These are phyloP conservation scores for Nemurella pictetii DNA, from an alignment of 2,888 invertebrate genomes.

Conservation along the genomic window DNA sequence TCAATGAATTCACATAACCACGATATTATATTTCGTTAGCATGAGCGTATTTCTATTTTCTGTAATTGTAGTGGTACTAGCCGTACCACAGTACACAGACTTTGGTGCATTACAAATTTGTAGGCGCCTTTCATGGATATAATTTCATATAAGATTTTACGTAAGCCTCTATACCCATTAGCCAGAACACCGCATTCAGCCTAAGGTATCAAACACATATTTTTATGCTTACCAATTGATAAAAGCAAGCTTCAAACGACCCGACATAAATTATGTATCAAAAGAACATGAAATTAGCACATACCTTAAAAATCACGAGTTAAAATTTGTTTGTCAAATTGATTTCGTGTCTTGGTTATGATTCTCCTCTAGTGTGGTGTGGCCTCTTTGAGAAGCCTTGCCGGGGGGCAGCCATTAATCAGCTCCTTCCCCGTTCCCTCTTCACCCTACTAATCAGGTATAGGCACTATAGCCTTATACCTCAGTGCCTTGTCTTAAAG, in stretches of 20 bases:
- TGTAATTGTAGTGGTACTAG: no score
- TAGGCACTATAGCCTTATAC: not conserved
- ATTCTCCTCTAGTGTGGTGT: not conserved
- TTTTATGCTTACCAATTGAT: not conserved
- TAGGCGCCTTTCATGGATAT: not conserved
- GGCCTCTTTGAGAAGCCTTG: not conserved
- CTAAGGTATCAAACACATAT: not conserved
- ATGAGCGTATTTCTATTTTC: no score
- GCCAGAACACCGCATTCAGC: not conserved
- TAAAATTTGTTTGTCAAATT: constrained; percentile 12
- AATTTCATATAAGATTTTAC: not conserved
- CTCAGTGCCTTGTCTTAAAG: not conserved
- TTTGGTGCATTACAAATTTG: no score
- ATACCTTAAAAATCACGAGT: constrained; percentile 2
- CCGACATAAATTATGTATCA: not conserved
- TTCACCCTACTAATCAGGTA: constrained; percentile 11
- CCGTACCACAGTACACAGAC: no score
- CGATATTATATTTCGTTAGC: no score
- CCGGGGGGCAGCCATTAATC: not conserved
- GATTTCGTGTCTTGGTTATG: not conserved
- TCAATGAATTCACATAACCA: no score
- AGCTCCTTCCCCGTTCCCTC: not conserved
- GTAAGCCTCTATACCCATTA: not conserved
- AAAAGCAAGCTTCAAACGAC: not conserved
- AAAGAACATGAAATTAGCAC: not conserved